Evolutionary conservation across 2,113 vertebrate genomes (phyloP).

Genomic region (Alouatta palliata): DNA sequence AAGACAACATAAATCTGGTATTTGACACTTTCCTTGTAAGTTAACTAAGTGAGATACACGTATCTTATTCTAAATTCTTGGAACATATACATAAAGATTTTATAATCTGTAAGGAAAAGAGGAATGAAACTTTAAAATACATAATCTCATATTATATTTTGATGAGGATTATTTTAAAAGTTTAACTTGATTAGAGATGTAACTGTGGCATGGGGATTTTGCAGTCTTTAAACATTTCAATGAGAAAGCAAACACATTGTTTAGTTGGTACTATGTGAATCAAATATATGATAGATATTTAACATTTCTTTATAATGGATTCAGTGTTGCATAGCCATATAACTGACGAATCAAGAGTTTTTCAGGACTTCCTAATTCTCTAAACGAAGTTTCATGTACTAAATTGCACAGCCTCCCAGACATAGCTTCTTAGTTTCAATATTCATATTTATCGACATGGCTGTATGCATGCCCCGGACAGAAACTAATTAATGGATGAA

Average conservation of each 20-base stretch:
- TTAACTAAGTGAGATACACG: background rate
- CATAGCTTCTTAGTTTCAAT: background rate
- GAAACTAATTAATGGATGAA: slow-evolving; percentile 17
- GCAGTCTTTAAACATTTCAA: background rate
- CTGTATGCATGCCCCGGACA: background rate
- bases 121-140: background rate
- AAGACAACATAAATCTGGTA: background rate
- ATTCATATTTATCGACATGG: background rate
- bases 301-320: background rate
- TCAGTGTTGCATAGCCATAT: background rate
- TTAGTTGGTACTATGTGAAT: background rate
- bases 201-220: background rate
- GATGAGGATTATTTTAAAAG: background rate
- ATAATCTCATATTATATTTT: background rate
- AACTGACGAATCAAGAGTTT: background rate
- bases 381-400: background rate
- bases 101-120: background rate
- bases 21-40: background rate
- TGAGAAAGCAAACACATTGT: background rate
- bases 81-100: background rate
- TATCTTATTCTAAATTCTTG: background rate
- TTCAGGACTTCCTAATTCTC: background rate
- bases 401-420: background rate
- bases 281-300: background rate
- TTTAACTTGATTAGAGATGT: background rate